Conservation (phyloP, 92 coral and sea anemone genomes). For the Nematostella vectensis region DNA sequence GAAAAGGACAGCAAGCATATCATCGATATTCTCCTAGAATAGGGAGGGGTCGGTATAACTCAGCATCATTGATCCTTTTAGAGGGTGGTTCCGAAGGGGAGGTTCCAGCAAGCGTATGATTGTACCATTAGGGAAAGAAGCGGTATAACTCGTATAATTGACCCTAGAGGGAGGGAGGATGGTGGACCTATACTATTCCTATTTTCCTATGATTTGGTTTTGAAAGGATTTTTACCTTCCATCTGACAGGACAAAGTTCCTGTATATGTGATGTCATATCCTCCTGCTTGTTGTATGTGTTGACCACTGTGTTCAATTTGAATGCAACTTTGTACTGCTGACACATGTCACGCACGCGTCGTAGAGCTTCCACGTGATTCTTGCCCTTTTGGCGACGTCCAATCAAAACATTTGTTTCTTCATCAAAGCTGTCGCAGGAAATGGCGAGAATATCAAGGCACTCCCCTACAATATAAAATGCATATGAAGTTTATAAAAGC, state of each 20-base stretch:
- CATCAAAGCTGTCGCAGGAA: slow-evolving; percentile 80
- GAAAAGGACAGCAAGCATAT: too few species aligned
- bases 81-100: too few species aligned
- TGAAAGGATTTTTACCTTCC: slow-evolving; percentile 83
- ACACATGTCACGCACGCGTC: slow-evolving; percentile 65
- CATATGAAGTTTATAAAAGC: too few species aligned
- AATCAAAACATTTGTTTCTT: slow-evolving; percentile 52
- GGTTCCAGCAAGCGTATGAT: too few species aligned
- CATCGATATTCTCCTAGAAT: too few species aligned
- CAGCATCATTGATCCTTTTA: too few species aligned
- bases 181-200: too few species aligned
- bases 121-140: too few species aligned
- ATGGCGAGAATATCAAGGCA: slow-evolving; percentile 74
- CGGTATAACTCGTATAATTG: too few species aligned
- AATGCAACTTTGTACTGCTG: slow-evolving; percentile 55
- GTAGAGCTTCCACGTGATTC: slow-evolving; percentile 39
- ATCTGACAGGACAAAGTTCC: slow-evolving; percentile 58
- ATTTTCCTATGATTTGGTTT: too few species aligned
- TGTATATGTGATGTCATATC: slow-evolving; percentile 52
- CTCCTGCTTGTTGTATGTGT: slow-evolving; percentile 45
- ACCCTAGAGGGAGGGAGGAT: too few species aligned
- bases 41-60: too few species aligned
- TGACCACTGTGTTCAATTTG: slow-evolving; percentile 74
- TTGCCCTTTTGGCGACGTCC: slow-evolving; percentile 61
- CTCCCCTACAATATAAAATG: slow-evolving; percentile 34